Evolutionary conservation across 2,113 vertebrate genomes (phyloP), one percentile per base, ranked within the genome.

Genomic region (Scopus umbretta): DNA sequence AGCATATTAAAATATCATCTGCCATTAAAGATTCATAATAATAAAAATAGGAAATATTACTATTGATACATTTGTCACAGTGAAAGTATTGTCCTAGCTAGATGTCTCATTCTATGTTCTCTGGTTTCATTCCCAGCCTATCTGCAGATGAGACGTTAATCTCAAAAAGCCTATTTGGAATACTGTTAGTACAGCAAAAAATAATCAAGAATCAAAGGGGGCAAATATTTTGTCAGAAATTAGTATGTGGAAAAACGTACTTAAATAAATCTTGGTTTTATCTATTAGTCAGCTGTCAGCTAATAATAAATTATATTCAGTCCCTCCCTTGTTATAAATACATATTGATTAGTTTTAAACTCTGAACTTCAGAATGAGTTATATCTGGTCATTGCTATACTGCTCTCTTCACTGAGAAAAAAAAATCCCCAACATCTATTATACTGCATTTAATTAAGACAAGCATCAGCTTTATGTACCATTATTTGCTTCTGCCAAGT

Each of bases 391-490:
- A 92, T 94, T 95, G 97, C 97, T 98, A 98, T 98, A 98, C 96
- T 98, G 97, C 96, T 97, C 96, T 95, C 96, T 97, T 98, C 96
- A 90, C 96, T 95, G 94, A 92, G 96, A 92, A 94, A 96, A 96
- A 93, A 93, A 86, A 76, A 93, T 26, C 50, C 87, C 72, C 80
- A 97, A 96, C 97, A 97, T 96, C 97, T 98, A 98, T 99, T 98
- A 98, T 98, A 97, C 96, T 94, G 95, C 97, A 97, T 98, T 98
- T 99, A 98, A 99, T 99, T 98, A 99, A 99, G 98, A 98, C 96
- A 96, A 98, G 98, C 97, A 97, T 96, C 92, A 94, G 97, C 98
- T 98, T 98, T 98, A 98, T 97, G 97, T 97, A 96, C 97, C 97
- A 97, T 98, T 98, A 98, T 98, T 98, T 98, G 97, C 97, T 97